These are phyloP conservation scores for Sciurus carolinensis DNA, from an alignment of 2,797 vertebrate species.

Conservation along the genomic window DNA sequence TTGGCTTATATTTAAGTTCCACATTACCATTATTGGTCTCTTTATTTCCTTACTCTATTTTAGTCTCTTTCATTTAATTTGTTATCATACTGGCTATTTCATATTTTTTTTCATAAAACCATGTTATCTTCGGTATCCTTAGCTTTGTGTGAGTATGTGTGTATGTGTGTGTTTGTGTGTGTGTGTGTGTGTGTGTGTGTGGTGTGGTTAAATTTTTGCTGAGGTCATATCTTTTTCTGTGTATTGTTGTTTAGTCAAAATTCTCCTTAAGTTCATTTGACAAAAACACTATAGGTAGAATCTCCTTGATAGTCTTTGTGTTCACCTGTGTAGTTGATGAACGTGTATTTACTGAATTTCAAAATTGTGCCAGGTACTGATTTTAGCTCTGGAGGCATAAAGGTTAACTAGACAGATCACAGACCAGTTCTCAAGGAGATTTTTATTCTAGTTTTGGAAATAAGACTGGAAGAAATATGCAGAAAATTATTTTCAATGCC, in stretches of 20 bases:
- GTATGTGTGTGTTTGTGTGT: neutral
- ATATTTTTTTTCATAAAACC: neutral
- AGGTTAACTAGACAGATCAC: neutral
- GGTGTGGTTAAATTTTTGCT: neutral
- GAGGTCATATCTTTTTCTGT: neutral
- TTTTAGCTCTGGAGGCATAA: neutral
- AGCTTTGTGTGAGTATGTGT: neutral
- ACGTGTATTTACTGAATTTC: neutral
- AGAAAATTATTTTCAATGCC: neutral
- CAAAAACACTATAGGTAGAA: neutral
- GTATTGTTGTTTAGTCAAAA: neutral
- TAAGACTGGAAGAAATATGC: neutral
- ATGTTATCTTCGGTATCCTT: neutral
- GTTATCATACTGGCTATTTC: neutral
- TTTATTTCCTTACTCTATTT: neutral
- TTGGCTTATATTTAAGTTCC: neutral
- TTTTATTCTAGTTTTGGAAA: neutral
- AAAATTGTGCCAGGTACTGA: neutral
- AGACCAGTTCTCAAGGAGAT: neutral
- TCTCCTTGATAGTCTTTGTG: neutral
- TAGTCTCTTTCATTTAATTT: neutral
- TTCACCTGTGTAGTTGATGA: neutral
- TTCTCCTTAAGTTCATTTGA: conserved; percentile 10
- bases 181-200: neutral
- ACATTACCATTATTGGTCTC: neutral